Evolutionary conservation across 1,140 invertebrate species (phyloP).

Genomic region (Lepidurus arcticus): DNA sequence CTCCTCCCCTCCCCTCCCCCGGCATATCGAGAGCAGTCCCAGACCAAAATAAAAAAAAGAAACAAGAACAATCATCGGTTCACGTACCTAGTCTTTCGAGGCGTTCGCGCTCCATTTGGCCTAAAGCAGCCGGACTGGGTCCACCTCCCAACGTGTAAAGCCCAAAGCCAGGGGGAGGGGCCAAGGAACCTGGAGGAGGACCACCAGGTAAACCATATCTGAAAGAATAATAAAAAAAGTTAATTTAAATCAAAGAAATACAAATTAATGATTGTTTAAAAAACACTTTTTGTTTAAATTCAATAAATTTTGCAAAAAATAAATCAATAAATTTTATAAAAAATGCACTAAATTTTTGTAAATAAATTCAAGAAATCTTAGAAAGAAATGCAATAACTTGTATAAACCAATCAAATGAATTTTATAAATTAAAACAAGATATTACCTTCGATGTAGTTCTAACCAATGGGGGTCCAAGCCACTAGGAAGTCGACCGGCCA

Average conservation of each 20-base stretch:
- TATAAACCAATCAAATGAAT: not conserved
- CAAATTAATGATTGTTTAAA: too few species aligned
- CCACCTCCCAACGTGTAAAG: constrained; percentile 40
- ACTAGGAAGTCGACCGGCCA: constrained; percentile 51
- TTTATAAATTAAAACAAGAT: not conserved
- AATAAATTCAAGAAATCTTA: too few species aligned
- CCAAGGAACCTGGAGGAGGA: constrained; percentile 42
- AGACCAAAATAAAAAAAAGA: not conserved
- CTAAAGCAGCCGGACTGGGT: constrained; percentile 54
- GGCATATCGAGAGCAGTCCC: too few species aligned
- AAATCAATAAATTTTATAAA: too few species aligned
- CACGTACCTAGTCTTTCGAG: constrained; percentile 63
- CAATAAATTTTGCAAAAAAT: too few species aligned
- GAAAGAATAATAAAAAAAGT: constrained; percentile 40
- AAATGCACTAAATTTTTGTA: not conserved
- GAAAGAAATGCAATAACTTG: not conserved
- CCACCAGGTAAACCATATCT: constrained; percentile 42
- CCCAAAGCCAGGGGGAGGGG: constrained; percentile 49
- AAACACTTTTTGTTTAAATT: too few species aligned
- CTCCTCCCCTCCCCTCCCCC: too few species aligned
- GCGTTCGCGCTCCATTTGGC: constrained; percentile 78
- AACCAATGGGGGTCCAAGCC: constrained; percentile 78
- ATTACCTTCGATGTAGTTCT: constrained; percentile 71
- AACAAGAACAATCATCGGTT: constrained; percentile 17
- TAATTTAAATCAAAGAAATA: not conserved